Evolutionary conservation across 2,113 vertebrate species (phyloP).

Genomic region (Copsychus sechellarum): DNA sequence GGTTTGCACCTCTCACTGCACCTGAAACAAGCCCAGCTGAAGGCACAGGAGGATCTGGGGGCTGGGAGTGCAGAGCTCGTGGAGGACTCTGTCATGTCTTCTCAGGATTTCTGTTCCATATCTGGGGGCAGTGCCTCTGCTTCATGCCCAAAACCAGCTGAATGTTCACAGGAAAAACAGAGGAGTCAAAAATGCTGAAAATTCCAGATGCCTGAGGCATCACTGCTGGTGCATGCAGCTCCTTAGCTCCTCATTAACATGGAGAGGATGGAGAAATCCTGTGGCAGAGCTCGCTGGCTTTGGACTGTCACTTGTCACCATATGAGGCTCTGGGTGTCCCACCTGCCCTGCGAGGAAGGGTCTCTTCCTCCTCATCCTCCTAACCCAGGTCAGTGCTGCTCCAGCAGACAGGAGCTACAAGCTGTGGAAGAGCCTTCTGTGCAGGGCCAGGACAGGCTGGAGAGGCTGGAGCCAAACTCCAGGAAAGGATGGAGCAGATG

Average conservation of each 20-base stretch:
- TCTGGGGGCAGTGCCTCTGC: background rate
- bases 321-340: background rate
- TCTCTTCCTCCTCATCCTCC: background rate
- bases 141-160: accelerated
- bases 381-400: background rate
- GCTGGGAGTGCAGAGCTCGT: background rate
- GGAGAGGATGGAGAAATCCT: background rate
- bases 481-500: background rate
- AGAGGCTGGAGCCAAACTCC: background rate
- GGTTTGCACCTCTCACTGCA: background rate
- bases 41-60: background rate
- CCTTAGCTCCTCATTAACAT: accelerated
- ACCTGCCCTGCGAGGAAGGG: background rate
- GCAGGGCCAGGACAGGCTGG: background rate
- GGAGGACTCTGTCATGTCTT: background rate
- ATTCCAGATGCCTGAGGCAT: background rate
- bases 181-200: background rate
- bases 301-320: accelerated
- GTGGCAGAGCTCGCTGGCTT: accelerated
- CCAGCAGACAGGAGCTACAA: background rate
- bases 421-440: background rate
- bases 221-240: background rate
- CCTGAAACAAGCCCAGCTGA: background rate
- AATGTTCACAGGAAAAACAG: background rate
- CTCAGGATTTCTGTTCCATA: background rate